Percentiles rank a stretch among this genome's conserved stretches.
These are phyloP conservation scores for Lepus americanus DNA, from an alignment of 2,113 vertebrate species.

Conservation along the genomic window DNA sequence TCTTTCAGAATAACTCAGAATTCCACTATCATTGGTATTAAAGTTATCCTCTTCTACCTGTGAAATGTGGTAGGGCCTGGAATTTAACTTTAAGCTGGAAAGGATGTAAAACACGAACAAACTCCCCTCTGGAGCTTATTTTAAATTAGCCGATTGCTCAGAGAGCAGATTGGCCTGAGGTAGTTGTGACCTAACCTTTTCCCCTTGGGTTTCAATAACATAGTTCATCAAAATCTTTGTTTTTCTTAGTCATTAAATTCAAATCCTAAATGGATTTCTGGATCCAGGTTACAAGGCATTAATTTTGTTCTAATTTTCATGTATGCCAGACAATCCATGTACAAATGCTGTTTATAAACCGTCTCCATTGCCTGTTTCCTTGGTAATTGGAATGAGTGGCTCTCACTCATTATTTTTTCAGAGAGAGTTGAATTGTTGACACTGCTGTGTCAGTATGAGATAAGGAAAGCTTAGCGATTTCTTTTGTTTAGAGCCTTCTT, in stretches of 20 bases:
- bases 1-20: not conserved
- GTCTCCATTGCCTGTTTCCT: conserved; percentile 66
- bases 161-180: not conserved
- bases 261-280: conserved; percentile 73
- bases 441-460: conserved; percentile 52
- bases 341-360: conserved; percentile 76
- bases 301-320: conserved; percentile 76
- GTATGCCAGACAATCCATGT: conserved; percentile 64
- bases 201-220: conserved; percentile 25
- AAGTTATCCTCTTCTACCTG: not conserved
- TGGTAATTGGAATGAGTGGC: conserved; percentile 74
- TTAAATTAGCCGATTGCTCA: conserved; percentile 17
- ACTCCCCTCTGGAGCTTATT: not conserved
- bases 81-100: conserved; percentile 43
- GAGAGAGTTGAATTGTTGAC: conserved; percentile 71
- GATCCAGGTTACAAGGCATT: conserved; percentile 82
- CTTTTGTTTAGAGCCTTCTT: conserved; percentile 68
- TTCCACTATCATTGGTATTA: not conserved
- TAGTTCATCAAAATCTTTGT: conserved; percentile 65
- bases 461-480: conserved; percentile 65
- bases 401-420: conserved; percentile 71
- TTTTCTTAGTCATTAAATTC: conserved; percentile 69
- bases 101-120: not conserved
- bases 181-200: not conserved
- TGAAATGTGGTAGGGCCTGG: not conserved